Conservation (phyloP, 2,888 invertebrate species). For the Dusona sp. region DNA sequence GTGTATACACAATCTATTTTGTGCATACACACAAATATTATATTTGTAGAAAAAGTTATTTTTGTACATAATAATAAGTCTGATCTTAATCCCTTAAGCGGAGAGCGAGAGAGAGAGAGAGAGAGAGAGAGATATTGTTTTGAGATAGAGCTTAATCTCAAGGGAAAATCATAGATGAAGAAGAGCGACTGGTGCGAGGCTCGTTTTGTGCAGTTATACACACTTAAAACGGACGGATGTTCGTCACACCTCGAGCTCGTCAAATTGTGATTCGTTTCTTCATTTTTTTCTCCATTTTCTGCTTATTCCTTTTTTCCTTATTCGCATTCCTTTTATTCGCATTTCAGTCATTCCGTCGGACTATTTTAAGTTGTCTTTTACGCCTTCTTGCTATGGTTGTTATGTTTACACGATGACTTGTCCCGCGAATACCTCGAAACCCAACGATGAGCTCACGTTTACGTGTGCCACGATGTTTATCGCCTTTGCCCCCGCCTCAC, state of each 20-base stretch:
- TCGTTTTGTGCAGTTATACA: slow-evolving; percentile 15
- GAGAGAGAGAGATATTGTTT: slow-evolving; percentile 1
- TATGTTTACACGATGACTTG: slow-evolving; percentile 1
- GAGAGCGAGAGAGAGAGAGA: neutral
- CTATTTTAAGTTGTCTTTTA: neutral
- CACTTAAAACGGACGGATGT: slow-evolving; percentile 49
- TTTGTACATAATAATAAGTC: neutral
- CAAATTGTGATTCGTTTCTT: slow-evolving; percentile 50
- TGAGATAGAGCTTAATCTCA: slow-evolving; percentile 60
- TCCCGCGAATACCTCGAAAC: slow-evolving; percentile 8
- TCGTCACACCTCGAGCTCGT: slow-evolving; percentile 26
- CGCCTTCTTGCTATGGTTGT: slow-evolving; percentile 7
- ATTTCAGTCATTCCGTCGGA: slow-evolving; percentile 22
- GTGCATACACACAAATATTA: neutral
- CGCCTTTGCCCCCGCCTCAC: slow-evolving; percentile 10
- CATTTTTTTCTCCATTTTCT: slow-evolving; percentile 9
- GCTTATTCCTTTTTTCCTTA: neutral
- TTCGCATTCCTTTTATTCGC: slow-evolving; percentile 1
- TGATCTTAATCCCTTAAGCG: slow-evolving; percentile 22
- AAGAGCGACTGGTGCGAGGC: neutral
- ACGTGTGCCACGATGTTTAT: slow-evolving; percentile 33
- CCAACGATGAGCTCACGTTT: slow-evolving; percentile 35
- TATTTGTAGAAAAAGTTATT: neutral
- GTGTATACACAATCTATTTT: neutral
- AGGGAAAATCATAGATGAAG: slow-evolving; percentile 68